Conservation (phyloP, 2,113 vertebrate species). For the Mustelus asterias region DNA sequence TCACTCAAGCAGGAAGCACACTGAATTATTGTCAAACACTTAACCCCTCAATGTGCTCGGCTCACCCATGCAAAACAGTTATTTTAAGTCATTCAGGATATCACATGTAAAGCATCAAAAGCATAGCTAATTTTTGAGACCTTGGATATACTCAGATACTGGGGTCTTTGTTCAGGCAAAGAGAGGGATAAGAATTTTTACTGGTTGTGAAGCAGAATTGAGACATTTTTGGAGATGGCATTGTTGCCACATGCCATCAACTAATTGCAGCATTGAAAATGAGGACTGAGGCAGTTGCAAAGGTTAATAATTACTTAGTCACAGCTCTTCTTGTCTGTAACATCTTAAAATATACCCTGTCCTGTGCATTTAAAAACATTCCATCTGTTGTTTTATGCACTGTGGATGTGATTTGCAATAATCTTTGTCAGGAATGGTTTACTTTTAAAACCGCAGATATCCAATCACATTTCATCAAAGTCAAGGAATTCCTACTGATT, state of each 20-base stretch:
- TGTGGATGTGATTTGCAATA: not conserved
- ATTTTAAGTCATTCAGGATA: not conserved
- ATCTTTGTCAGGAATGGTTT: not conserved
- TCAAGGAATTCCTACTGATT: not conserved
- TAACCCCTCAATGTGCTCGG: not conserved
- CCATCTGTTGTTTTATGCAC: not conserved
- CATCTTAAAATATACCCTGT: not conserved
- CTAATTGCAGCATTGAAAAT: not conserved
- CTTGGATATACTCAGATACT: not conserved
- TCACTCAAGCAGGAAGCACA: not conserved
- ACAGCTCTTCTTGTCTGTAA: not conserved
- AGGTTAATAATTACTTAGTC: not conserved
- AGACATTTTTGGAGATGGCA: not conserved
- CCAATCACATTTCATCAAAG: not conserved
- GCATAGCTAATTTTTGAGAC: not conserved
- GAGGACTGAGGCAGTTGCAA: not conserved
- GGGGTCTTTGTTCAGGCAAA: not conserved
- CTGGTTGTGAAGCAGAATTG: not conserved
- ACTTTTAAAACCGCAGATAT: not conserved
- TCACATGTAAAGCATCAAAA: not conserved
- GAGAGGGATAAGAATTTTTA: not conserved
- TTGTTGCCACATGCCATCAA: not conserved
- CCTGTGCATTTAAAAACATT: not conserved
- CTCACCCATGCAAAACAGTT: not conserved
- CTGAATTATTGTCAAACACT: not conserved